Evolutionary conservation across 2,113 vertebrate species (phyloP).

Genomic region (Ptychochromis oligacanthus): DNA sequence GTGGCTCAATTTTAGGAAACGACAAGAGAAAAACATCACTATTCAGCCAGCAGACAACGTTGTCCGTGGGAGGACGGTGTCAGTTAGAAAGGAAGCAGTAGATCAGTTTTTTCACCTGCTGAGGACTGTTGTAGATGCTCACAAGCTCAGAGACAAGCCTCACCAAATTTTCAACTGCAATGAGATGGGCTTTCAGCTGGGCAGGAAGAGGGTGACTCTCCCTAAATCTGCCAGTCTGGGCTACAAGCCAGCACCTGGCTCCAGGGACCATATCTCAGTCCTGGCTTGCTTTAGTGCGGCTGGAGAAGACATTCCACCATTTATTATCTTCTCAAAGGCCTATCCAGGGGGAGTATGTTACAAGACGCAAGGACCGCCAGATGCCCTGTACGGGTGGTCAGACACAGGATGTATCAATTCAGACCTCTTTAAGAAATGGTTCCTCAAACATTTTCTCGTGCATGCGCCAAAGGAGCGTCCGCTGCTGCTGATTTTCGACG

Average conservation of each 20-base stretch:
- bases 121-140: conserved; percentile 52
- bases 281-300: conserved; percentile 70
- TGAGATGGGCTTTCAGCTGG: conserved; percentile 67
- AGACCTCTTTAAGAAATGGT: conserved; percentile 77
- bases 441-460: conserved; percentile 70
- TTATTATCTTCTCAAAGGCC: conserved; percentile 73
- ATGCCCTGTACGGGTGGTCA: conserved; percentile 71
- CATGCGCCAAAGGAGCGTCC: conserved; percentile 62
- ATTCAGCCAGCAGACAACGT: conserved; percentile 69
- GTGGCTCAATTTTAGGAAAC: conserved; percentile 76
- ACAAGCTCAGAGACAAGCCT: conserved; percentile 59
- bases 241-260: conserved; percentile 50
- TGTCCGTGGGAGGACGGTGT: conserved; percentile 61
- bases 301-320: conserved; percentile 68
- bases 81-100: conserved; percentile 69
- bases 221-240: conserved; percentile 62
- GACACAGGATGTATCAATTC: conserved; percentile 65
- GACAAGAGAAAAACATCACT: conserved; percentile 73
- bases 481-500: conserved; percentile 67
- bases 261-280: conserved; percentile 67
- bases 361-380: conserved; percentile 69
- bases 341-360: conserved; percentile 73
- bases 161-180: conserved; percentile 70
- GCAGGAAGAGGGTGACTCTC: conserved; percentile 58
- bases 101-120: conserved; percentile 70